Evolutionary conservation across 1,140 invertebrate genomes (phyloP).

Genomic region (Megalonaias nervosa): DNA sequence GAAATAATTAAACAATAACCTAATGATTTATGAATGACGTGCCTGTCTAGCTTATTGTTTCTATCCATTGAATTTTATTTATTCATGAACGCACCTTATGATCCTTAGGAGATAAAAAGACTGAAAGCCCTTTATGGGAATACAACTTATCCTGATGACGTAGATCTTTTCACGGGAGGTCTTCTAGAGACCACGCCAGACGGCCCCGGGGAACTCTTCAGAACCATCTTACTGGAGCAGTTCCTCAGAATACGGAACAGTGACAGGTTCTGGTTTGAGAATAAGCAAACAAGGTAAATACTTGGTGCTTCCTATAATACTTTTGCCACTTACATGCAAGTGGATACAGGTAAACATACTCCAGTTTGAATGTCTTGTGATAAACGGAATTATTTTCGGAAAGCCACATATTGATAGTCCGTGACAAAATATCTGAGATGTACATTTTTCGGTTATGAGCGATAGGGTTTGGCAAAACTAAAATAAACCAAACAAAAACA

Average conservation of each 20-base stretch:
- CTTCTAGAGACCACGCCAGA: slow-evolving; percentile 88
- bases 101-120: slow-evolving; percentile 12
- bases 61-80: not conserved
- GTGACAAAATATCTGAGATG: no score
- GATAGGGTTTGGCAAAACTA: no score
- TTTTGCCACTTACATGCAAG: no score
- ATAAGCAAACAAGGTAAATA: slow-evolving; percentile 73
- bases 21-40: no score
- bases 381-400: no score
- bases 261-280: slow-evolving; percentile 99
- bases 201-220: slow-evolving; percentile 86
- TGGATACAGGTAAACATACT: no score
- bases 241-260: slow-evolving; percentile 91
- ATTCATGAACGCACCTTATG: not conserved
- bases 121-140: slow-evolving; percentile 6
- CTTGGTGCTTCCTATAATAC: not conserved
- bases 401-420: no score
- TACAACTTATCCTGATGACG: slow-evolving; percentile 16
- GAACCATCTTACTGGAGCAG: slow-evolving; percentile 92
- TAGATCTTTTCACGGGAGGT: slow-evolving; percentile 94
- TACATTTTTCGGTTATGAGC: no score
- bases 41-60: no score
- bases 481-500: no score
- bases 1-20: no score
- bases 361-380: no score